Evolutionary conservation across 2,888 invertebrate species (phyloP).

Genomic region (Drosophila falleni): DNA sequence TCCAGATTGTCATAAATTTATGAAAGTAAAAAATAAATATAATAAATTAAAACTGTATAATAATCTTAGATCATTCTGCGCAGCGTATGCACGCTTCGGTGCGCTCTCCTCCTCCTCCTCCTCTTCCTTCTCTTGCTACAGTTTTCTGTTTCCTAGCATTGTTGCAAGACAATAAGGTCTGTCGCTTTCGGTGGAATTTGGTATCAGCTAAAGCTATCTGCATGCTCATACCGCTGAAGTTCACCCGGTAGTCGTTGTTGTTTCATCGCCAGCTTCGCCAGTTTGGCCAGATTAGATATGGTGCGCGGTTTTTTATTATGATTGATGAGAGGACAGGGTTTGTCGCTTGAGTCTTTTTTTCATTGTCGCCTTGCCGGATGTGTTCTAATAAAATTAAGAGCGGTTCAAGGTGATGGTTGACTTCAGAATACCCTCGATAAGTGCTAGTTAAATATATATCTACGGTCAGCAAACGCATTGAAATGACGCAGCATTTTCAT

Average conservation of each 20-base stretch:
- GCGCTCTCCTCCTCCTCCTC: conserved; percentile 1
- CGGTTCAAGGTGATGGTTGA: conserved; percentile 33
- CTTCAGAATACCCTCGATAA: conserved; percentile 12
- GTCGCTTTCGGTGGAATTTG: conserved; percentile 53
- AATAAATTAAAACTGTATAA: conserved; percentile 4
- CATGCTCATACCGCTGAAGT: conserved; percentile 31
- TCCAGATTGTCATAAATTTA: background rate
- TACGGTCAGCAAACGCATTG: conserved; percentile 4
- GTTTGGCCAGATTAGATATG: conserved; percentile 52
- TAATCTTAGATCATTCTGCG: background rate
- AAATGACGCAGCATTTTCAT: conserved; percentile 15
- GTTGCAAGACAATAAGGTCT: conserved; percentile 51
- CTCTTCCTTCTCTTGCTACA: background rate
- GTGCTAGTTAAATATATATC: conserved; percentile 6
- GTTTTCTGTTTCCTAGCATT: conserved; percentile 68
- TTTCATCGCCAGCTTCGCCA: conserved; percentile 33
- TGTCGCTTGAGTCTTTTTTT: conserved; percentile 56
- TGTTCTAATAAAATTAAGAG: conserved; percentile 58
- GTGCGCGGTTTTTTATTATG: conserved; percentile 46
- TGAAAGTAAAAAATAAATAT: conserved; percentile 21
- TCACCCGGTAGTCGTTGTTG: conserved; percentile 56
- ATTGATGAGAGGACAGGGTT: conserved; percentile 63
- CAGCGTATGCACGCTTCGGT: conserved; percentile 30
- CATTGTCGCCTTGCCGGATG: conserved; percentile 51
- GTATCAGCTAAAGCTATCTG: conserved; percentile 38